Evolutionary conservation across 2,888 invertebrate genomes (phyloP), one percentile per base, ranked within the genome.

Genomic region (Pedicia rivosa): DNA sequence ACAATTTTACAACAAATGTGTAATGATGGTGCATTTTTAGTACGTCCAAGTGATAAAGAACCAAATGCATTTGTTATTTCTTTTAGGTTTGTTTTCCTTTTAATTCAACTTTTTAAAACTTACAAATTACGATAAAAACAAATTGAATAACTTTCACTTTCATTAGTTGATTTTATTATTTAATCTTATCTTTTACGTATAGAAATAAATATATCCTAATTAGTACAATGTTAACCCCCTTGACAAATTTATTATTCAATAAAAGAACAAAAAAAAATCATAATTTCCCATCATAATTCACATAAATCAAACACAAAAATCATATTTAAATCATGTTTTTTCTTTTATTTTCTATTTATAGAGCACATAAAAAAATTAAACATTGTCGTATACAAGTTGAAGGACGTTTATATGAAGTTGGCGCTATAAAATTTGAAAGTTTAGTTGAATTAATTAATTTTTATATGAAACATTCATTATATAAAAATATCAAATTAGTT

Each of bases 331-430:
- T 20, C 20, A 6, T 20, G 20, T 5, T 6, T 20, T 20, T 8
- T 35, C 37, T 38, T 46, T 41, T 20, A 20, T 43, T 46, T 45
- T 45, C 39, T 43, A 44, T 37, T 60, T 66, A 35, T 56, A 88
- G 91, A 52, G 83, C 86, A 12, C 25, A 35, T 16, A 25, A 26
- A 9, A 19, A 16, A 59, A 92, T 95, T 44, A 97, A 97, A 59
- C 97, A 98, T 57, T 98, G 95, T 58, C 75, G 92, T 35, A 86
- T 98, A 42, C 86, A 87, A 59, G 71, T 84, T 35, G 94, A 95
- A 53, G 94, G 92, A 1, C 71, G 92, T 0, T 61, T 92, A 10
- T 95, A 86, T 59, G 79, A 81, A 1, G 87, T 94, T 43, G 91
- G 95, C 22, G 79, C 79, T 1, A 81, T 84, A 22, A 82, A 86